Evolutionary conservation across 2,797 vertebrate species (phyloP), one percentile per base, ranked within the genome.

Genomic region (Siniperca undulata): DNA sequence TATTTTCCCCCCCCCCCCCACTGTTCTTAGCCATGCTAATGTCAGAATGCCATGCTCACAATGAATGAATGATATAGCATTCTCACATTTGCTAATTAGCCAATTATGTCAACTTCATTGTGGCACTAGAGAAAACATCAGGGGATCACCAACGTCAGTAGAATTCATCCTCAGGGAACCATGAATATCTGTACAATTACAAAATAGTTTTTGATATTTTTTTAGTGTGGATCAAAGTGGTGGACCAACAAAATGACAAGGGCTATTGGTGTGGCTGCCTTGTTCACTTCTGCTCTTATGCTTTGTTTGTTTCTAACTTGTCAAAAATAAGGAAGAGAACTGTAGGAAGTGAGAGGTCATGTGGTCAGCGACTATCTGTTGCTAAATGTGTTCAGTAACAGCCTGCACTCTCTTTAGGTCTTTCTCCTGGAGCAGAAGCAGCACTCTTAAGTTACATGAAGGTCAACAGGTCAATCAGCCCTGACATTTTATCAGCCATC

Each of bases 401-500:
- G 17, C 5, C 36, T 62, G 36, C 36, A n/a, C 27, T 40, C 65
- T 56, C 38, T 58, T 42, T 22, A 19, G 13, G 27, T 72, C 16
- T 24, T 48, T 24, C 12, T 55, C 75, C 70, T 19, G 67, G 16
- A 70, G 30, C 60, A 22, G 27, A 40, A 14, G 24, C 60, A 40
- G 62, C 60, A 40, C 74, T 70, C 17, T 46, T 36, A 27, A 65
- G 19, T 44, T 27, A 64, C 55, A 42, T 2, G 5, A 44, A 66
- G 70, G 66, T 68, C 71, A 77, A 72, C 30, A 36, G 66, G 66
- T 74, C 55, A 77, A 19, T 44, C n/a, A 67, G 46, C 44, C 36
- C 44, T 55, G 12, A n/a, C 55, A 55, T 74, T 72, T 72, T 71
- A 59, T 48, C 61, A 64, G 77, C 42, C 70, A n/a, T 62, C 72